Evolutionary conservation across 2,113 vertebrate genomes (phyloP), one percentile per base, ranked within the genome.

Genomic region (Crypturellus undulatus): DNA sequence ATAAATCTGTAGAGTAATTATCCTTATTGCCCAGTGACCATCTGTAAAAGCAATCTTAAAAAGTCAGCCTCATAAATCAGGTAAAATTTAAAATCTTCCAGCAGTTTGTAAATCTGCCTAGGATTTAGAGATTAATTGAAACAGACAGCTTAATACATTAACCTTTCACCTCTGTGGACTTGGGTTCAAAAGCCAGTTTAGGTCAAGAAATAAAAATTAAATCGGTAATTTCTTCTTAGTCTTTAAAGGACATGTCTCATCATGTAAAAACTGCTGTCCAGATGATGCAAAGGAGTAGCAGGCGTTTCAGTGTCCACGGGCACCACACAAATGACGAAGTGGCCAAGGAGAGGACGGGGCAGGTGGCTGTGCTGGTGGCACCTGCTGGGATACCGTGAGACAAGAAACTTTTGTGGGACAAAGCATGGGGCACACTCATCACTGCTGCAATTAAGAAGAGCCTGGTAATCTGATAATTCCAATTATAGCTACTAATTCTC

Each of bases 111-210:
- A 96, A 93, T 96, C 88, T 94, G 47, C 59, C 68, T 38, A 45
- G 73, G 70, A 80, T 79, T 93, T 91, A 80, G 80, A 79, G 84
- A 95, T 90, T 95, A 96, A 97, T 62, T 95, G 83, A 94, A 92
- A 38, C 62, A 94, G 97, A 96, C 96, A 97, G 79, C 63, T 90
- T 96, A 96, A 96, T 97, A 90, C 95, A 96, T 97, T 97, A 97
- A 94, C 92, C 93, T 95, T 89, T 94, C 93, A 95, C 85, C 92
- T 89, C 91, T 82, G 42, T 54, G 60, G 69, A 70, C 65, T 69
- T 76, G 62, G 52, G 69, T 59, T 91, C 84, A 89, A 82, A 94
- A 89, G 43, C 70, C 92, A 56, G 49, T 38, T 88, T 67, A 88
- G 79, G 87, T 88, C 84, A 92, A 87, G 79, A 84, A 82, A 58